Percentiles rank a stretch among this genome's conserved stretches.
Evolutionary conservation across 1,140 invertebrate species (phyloP).

Genomic region (Onthophagus taurus): DNA sequence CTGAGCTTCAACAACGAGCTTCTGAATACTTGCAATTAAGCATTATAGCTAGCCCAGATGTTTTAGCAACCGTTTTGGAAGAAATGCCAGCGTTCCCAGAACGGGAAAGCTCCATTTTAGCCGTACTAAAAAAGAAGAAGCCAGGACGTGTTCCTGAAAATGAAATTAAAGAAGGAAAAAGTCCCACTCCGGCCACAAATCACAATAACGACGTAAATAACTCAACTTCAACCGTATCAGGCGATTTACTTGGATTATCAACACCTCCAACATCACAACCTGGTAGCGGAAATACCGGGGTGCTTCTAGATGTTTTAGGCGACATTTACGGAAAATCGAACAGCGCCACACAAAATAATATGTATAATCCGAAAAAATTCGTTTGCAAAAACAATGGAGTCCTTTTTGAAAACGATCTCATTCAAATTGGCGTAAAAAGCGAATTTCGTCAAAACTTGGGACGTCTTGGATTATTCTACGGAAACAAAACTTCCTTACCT

Average conservation of each 20-base stretch:
- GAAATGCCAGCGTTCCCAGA: slow-evolving; percentile 99
- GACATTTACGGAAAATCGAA: slow-evolving; percentile 69
- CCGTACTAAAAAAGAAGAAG: slow-evolving; percentile 97
- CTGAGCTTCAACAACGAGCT: slow-evolving; percentile 95
- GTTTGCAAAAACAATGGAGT: slow-evolving; percentile 97
- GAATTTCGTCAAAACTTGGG: slow-evolving; percentile 94
- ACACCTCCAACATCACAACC: slow-evolving; percentile 65
- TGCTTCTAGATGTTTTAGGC: slow-evolving; percentile 85
- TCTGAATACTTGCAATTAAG: slow-evolving; percentile 97
- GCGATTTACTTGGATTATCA: slow-evolving; percentile 76
- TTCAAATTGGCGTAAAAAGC: slow-evolving; percentile 97
- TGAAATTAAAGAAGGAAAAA: slow-evolving; percentile 70
- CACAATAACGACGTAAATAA: slow-evolving; percentile 47
- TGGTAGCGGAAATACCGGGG: slow-evolving; percentile 52
- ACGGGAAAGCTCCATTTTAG: slow-evolving; percentile 94
- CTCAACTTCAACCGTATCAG: slow-evolving; percentile 49
- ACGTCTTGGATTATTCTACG: slow-evolving; percentile 91
- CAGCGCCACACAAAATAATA: slow-evolving; percentile 43
- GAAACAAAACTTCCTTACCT: slow-evolving; percentile 89
- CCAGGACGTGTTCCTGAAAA: slow-evolving; percentile 80
- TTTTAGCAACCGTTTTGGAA: slow-evolving; percentile 96
- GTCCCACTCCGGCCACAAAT: slow-evolving; percentile 57
- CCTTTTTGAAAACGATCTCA: slow-evolving; percentile 94
- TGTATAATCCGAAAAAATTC: slow-evolving; percentile 84
- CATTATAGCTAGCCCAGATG: slow-evolving; percentile 93